Conservation (phyloP, 2,113 vertebrate genomes). For the Coturnix japonica region DNA sequence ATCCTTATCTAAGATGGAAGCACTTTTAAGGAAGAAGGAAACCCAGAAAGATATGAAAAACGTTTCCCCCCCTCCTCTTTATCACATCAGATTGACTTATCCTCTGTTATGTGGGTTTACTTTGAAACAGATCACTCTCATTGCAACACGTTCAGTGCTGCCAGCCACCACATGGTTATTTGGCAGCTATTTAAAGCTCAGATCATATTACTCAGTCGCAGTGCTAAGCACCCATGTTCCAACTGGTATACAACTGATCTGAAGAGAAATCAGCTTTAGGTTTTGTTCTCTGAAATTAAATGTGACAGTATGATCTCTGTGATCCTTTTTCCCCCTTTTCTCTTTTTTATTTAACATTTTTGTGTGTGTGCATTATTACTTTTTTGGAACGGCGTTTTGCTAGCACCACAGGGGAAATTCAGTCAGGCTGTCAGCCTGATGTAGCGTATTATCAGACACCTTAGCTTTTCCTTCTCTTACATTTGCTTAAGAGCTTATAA, state of each 20-base stretch:
- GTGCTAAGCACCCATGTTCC: slow-evolving; percentile 63
- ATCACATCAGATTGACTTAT: slow-evolving; percentile 54
- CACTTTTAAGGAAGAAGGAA: slow-evolving; percentile 27
- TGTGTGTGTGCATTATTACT: slow-evolving; percentile 19
- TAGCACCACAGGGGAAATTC: slow-evolving; percentile 63
- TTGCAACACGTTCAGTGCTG: slow-evolving; percentile 58
- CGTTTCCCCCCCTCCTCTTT: slow-evolving; percentile 4
- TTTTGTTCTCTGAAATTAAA: slow-evolving; percentile 72
- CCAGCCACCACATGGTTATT: slow-evolving; percentile 72
- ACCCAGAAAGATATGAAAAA: slow-evolving; percentile 43
- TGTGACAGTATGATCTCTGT: slow-evolving; percentile 43
- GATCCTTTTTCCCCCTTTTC: background rate
- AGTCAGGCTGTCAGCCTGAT: slow-evolving; percentile 65
- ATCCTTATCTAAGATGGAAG: background rate
- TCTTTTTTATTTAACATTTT: background rate
- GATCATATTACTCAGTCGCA: slow-evolving; percentile 65
- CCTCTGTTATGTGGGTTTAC: slow-evolving; percentile 62
- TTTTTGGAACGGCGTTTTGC: slow-evolving; percentile 54
- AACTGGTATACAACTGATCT: slow-evolving; percentile 68
- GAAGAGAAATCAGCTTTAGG: slow-evolving; percentile 64
- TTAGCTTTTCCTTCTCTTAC: slow-evolving; percentile 65
- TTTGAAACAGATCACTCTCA: slow-evolving; percentile 71
- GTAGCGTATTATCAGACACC: slow-evolving; percentile 45
- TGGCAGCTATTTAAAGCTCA: slow-evolving; percentile 76
- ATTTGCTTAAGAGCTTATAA: slow-evolving; percentile 77